These are phyloP conservation scores for Cyrtorhinus lividipennis DNA, from an alignment of 1,140 invertebrate species.

Conservation along the genomic window DNA sequence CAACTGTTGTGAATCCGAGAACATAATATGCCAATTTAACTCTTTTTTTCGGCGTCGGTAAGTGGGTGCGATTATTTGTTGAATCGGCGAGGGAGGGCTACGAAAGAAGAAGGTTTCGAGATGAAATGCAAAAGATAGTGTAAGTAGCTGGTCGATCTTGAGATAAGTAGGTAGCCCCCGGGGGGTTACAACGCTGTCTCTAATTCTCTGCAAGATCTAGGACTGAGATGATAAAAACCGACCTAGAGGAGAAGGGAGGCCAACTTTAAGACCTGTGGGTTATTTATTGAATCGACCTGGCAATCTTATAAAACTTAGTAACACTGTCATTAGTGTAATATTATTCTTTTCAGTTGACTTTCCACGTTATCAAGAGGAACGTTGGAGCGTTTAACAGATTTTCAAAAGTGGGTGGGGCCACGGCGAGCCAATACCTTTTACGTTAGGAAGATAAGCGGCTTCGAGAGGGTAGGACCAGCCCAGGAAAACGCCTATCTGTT, in stretches of 20 bases:
- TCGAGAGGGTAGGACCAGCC: too few relatives aligned
- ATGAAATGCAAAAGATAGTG: background rate
- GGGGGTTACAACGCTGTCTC: background rate
- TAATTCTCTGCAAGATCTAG: background rate
- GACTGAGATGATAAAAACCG: background rate
- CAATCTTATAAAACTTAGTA: background rate
- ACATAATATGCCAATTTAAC: background rate
- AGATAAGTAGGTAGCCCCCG: background rate
- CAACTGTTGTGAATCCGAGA: too few relatives aligned
- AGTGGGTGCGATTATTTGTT: background rate
- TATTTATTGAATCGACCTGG: background rate
- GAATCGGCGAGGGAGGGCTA: background rate
- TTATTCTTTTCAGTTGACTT: background rate
- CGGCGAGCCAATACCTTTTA: too few relatives aligned
- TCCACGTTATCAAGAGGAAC: background rate
- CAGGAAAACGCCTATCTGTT: too few relatives aligned
- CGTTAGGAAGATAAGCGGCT: too few relatives aligned
- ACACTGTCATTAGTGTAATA: background rate
- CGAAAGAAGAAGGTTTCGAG: background rate
- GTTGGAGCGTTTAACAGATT: too few relatives aligned
- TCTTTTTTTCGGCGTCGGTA: too few relatives aligned
- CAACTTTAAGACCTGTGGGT: background rate
- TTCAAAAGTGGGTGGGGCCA: background rate
- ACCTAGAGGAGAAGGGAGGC: background rate
- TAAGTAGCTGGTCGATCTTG: background rate